These are phyloP conservation scores for Austrofundulus limnaeus DNA, from an alignment of 2,113 vertebrate species.

Conservation along the genomic window DNA sequence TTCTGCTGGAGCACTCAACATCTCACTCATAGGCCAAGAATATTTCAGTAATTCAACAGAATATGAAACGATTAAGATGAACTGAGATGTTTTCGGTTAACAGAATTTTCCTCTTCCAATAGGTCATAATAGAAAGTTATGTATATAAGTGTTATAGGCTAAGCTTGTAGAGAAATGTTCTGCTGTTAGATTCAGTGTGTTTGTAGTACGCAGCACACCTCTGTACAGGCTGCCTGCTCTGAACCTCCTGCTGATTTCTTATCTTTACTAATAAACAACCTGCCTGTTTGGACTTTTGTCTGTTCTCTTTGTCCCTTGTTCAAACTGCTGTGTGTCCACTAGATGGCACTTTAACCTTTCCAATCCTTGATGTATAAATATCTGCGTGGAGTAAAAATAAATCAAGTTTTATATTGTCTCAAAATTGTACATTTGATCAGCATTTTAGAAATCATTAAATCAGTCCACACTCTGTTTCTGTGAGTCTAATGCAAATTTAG, in stretches of 20 bases:
- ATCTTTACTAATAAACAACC: conserved; percentile 75
- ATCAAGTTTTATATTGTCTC: too few relatives aligned
- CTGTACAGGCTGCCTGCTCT: conserved; percentile 31
- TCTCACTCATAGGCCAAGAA: not conserved
- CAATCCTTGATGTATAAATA: not conserved
- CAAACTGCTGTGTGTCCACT: not conserved
- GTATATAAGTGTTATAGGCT: conserved; percentile 24
- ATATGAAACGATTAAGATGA: not conserved
- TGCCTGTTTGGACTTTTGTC: conserved; percentile 61
- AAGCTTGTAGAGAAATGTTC: conserved; percentile 25
- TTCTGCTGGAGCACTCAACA: not conserved
- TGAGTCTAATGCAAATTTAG: too few relatives aligned
- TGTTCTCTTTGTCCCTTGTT: not conserved
- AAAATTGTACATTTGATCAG: too few relatives aligned
- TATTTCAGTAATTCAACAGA: not conserved
- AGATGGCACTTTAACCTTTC: not conserved
- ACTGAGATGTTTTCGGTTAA: too few relatives aligned
- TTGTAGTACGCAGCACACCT: conserved; percentile 2
- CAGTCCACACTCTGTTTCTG: too few relatives aligned
- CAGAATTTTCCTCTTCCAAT: too few relatives aligned
- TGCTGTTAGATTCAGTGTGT: conserved; percentile 12
- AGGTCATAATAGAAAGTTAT: conserved; percentile 5
- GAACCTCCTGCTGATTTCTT: conserved; percentile 45
- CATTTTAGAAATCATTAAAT: not conserved
- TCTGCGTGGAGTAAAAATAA: too few relatives aligned